phyloP scores from a whole-genome alignment of 2,888 invertebrate species.

The Heliconius charithonia region DNA sequence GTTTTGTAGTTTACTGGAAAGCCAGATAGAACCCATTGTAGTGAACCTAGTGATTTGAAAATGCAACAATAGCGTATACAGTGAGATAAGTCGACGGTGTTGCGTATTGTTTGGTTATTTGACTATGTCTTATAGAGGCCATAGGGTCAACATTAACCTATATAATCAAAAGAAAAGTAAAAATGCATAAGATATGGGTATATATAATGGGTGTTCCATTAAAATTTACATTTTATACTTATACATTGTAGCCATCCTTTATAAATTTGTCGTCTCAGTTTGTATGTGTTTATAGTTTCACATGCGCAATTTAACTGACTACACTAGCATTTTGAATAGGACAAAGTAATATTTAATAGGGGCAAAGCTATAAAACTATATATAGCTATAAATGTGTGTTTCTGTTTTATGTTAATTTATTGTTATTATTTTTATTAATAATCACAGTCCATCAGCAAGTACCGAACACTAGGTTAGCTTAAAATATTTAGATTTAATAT shows the following conservation, averaged over 20 bases:
- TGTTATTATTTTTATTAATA: not conserved
- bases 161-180: not conserved
- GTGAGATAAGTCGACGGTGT: not conserved
- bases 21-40: not conserved
- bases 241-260: not conserved
- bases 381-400: conserved; percentile 1
- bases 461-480: not conserved
- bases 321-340: not conserved
- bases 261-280: not conserved
- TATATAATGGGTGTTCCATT: no score
- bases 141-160: not conserved
- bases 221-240: conserved; percentile 4
- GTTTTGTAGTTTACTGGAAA: not conserved
- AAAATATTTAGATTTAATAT: conserved; percentile 5
- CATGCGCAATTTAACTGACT: not conserved
- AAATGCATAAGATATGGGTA: not conserved
- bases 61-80: not conserved
- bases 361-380: not conserved
- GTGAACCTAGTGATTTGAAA: not conserved
- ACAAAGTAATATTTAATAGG: not conserved
- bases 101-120: not conserved
- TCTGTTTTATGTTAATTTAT: not conserved
- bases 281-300: not conserved
- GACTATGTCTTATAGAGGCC: not conserved
- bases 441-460: no score